Evolutionary conservation across 2,113 vertebrate species (phyloP).

Genomic region (Cinclus cinclus): DNA sequence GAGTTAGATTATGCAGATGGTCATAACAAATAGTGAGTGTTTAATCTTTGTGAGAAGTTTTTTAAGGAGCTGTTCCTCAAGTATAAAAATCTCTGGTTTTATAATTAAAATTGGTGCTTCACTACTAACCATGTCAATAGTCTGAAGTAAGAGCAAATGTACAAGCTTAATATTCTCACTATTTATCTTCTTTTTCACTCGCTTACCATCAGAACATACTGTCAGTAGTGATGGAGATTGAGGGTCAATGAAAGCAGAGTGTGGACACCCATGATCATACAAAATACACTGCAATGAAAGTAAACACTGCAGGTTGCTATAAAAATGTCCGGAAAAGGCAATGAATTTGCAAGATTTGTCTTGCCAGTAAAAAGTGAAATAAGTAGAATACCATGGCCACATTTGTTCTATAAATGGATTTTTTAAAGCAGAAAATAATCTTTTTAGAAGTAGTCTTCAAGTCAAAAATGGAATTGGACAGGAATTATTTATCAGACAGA

Average conservation of each 20-base stretch:
- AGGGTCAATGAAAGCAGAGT: not conserved
- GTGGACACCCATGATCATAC: not conserved
- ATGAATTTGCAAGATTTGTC: not conserved
- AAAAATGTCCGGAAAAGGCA: not conserved
- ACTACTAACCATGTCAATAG: not conserved
- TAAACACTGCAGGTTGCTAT: not conserved
- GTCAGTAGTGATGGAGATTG: not conserved
- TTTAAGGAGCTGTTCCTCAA: not conserved
- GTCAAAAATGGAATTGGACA: not conserved
- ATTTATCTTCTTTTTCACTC: not conserved
- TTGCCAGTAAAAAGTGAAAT: not conserved
- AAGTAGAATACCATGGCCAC: not conserved
- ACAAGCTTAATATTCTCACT: not conserved
- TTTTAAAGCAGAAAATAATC: not conserved
- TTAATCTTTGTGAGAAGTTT: not conserved
- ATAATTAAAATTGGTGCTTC: not conserved
- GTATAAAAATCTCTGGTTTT: not conserved
- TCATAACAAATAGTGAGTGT: not conserved
- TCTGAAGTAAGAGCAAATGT: not conserved
- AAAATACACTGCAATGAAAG: not conserved
- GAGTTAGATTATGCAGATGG: not conserved
- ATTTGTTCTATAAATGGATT: not conserved
- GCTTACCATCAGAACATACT: not conserved
- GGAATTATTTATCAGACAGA: conserved; percentile 23
- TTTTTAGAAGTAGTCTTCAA: conserved; percentile 1